These are phyloP conservation scores for Struthio camelus DNA, from an alignment of 2,113 vertebrate species.

Conservation along the genomic window DNA sequence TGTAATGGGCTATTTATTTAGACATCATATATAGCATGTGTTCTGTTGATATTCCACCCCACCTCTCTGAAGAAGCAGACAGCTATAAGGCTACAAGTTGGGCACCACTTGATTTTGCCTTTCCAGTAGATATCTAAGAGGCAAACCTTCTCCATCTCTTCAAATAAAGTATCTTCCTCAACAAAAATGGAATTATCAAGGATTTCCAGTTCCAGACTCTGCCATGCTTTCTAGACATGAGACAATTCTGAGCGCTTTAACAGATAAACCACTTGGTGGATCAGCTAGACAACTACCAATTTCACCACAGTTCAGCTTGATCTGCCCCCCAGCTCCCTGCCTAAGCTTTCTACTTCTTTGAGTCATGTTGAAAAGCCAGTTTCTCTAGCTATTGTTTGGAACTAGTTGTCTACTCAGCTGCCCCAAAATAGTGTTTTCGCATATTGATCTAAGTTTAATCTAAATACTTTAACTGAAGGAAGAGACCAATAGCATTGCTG, in stretches of 20 bases:
- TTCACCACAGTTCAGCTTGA: slow-evolving; percentile 72
- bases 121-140: slow-evolving; percentile 84
- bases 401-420: slow-evolving; percentile 73
- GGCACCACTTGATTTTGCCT: slow-evolving; percentile 80
- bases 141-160: slow-evolving; percentile 77
- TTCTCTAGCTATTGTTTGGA: slow-evolving; percentile 70
- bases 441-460: slow-evolving; percentile 70
- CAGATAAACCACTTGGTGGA: slow-evolving; percentile 69
- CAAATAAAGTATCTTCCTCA: slow-evolving; percentile 79
- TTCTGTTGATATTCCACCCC: slow-evolving; percentile 65
- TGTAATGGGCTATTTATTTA: slow-evolving; percentile 74
- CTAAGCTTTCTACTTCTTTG: slow-evolving; percentile 68
- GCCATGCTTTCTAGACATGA: slow-evolving; percentile 82
- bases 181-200: slow-evolving; percentile 78
- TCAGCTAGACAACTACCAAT: slow-evolving; percentile 70
- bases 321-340: slow-evolving; percentile 6
- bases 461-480: slow-evolving; percentile 73
- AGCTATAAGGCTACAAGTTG: slow-evolving; percentile 77
- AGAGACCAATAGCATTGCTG: slow-evolving; percentile 59
- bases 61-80: slow-evolving; percentile 76
- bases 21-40: slow-evolving; percentile 71
- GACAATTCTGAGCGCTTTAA: slow-evolving; percentile 70
- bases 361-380: slow-evolving; percentile 71
- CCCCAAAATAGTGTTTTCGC: slow-evolving; percentile 75
- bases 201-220: slow-evolving; percentile 80